These are phyloP conservation scores for Malthinus seriepunctatus DNA, from an alignment of 2,888 invertebrate species.

Conservation along the genomic window DNA sequence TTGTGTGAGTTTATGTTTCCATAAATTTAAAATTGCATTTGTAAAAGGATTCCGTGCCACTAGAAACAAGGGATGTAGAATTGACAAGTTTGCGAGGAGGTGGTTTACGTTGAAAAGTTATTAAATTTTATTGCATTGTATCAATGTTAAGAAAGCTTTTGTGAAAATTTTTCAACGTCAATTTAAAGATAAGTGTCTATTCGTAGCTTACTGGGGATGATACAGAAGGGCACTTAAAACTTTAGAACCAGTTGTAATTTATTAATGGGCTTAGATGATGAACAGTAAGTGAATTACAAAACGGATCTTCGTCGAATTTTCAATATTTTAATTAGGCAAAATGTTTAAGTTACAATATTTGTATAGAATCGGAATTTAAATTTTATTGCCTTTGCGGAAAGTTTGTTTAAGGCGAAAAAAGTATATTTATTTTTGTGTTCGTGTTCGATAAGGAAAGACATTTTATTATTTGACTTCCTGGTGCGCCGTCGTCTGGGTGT, in stretches of 20 bases:
- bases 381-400: too few relatives aligned
- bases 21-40: not conserved
- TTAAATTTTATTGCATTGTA: conserved; percentile 22
- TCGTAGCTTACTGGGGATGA: conserved; percentile 9
- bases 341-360: conserved; percentile 20
- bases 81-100: not conserved
- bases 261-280: conserved; percentile 41
- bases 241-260: conserved; percentile 38
- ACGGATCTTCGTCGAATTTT: conserved; percentile 41
- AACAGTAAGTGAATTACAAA: conserved; percentile 43
- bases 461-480: conserved; percentile 27
- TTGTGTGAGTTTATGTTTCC: too few relatives aligned
- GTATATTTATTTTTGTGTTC: conserved; percentile 17
- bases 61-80: not conserved
- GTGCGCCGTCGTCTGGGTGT: conserved; percentile 28
- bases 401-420: too few relatives aligned
- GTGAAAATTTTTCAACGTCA: conserved; percentile 24
- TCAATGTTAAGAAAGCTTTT: conserved; percentile 22
- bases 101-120: conserved; percentile 12
- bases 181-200: conserved; percentile 22
- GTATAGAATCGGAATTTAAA: not conserved
- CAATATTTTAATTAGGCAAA: conserved; percentile 42
- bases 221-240: conserved; percentile 36
- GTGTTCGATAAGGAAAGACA: conserved; percentile 12
- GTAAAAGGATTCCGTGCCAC: not conserved